A percentile compares a stretch with the other conserved stretches of the same genome.
phyloP scores from a whole-genome alignment of 2,888 invertebrate genomes.

The Rhamnusium bicolor region DNA sequence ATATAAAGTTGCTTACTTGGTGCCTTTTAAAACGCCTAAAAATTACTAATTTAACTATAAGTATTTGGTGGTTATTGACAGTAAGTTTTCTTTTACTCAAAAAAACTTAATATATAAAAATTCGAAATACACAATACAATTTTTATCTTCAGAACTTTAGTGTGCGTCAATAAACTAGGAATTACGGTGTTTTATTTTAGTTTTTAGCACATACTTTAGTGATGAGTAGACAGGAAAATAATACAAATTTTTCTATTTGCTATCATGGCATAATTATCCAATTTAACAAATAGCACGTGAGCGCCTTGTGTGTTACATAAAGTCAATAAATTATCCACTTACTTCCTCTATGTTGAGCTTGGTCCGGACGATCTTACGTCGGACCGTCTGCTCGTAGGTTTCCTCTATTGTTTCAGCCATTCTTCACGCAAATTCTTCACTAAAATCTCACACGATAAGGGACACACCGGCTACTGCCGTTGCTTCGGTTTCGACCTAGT shows the following conservation, averaged over 20 bases:
- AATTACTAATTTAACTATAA: not conserved
- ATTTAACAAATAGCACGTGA: not conserved
- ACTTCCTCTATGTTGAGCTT: conserved; percentile 84
- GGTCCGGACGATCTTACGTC: conserved; percentile 80
- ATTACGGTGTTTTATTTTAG: too few relatives aligned
- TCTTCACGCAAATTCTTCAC: conserved; percentile 47
- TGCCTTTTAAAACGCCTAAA: not conserved
- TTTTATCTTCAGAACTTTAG: too few relatives aligned
- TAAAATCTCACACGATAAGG: conserved; percentile 31
- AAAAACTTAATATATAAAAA: too few relatives aligned
- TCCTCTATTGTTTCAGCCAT: conserved; percentile 83
- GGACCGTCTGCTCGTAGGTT: conserved; percentile 80
- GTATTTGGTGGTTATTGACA: not conserved
- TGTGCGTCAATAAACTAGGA: not conserved
- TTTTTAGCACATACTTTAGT: not conserved
- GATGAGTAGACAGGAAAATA: not conserved
- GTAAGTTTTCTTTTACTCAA: too few relatives aligned
- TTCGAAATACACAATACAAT: too few relatives aligned
- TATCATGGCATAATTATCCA: not conserved
- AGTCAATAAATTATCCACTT: conserved; percentile 66
- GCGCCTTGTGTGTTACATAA: conserved; percentile 11
- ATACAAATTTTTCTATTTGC: not conserved
- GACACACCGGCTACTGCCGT: conserved; percentile 42
- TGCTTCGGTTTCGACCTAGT: conserved; percentile 56
- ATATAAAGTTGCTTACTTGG: too few relatives aligned